Evolutionary conservation across 2,888 invertebrate species (phyloP).

Genomic region (Himalopsyche kuldschensis): DNA sequence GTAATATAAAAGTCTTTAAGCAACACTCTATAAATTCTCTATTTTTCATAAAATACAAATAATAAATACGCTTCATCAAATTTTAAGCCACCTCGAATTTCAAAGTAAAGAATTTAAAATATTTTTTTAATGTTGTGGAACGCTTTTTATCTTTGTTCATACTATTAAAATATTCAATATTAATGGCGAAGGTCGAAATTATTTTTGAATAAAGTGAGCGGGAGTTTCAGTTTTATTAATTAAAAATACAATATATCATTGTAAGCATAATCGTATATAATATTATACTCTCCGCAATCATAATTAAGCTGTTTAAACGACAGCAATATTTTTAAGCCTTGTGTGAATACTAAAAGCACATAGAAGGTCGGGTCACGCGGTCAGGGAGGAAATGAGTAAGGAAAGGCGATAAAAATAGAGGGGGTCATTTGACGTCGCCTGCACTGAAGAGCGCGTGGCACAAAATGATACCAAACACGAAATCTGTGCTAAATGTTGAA

Average conservation of each 20-base stretch:
- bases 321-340: background rate
- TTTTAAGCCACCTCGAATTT: too few species aligned
- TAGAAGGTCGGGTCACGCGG: background rate
- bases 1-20: too few species aligned
- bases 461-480: background rate
- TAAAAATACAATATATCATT: background rate
- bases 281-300: background rate
- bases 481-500: background rate
- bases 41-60: too few species aligned
- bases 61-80: too few species aligned
- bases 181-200: background rate
- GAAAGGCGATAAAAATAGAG: background rate
- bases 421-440: background rate
- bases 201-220: background rate
- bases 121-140: too few species aligned
- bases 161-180: too few species aligned
- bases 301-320: background rate
- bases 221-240: too few species aligned
- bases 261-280: too few species aligned
- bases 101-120: too few species aligned
- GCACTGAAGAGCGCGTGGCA: background rate
- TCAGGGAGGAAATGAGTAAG: background rate
- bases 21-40: too few species aligned
- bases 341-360: background rate
- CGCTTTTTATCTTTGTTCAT: too few species aligned